Evolutionary conservation across 2,888 invertebrate species (phyloP).

Genomic region (Salticus scenicus): DNA sequence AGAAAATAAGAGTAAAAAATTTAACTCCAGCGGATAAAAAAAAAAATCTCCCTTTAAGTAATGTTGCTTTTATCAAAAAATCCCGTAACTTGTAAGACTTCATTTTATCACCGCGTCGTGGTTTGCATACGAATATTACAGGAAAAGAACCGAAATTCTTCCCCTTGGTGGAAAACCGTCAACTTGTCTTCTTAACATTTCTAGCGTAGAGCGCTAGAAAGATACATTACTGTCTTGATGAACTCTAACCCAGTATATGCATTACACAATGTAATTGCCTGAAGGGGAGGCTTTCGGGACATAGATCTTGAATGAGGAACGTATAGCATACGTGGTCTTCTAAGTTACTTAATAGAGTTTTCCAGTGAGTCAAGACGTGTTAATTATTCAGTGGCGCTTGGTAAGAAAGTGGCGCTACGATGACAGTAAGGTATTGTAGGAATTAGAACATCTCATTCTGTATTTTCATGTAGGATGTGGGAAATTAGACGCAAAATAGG

Average conservation of each 20-base stretch:
- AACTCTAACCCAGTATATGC: slow-evolving; percentile 58
- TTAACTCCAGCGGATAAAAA: not conserved
- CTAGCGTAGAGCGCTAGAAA: slow-evolving; percentile 42
- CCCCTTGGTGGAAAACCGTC: slow-evolving; percentile 53
- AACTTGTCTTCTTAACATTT: slow-evolving; percentile 63
- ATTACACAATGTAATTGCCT: slow-evolving; percentile 63
- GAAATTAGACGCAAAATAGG: slow-evolving; percentile 33
- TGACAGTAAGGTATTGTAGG: slow-evolving; percentile 59
- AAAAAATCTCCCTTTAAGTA: slow-evolving; percentile 40
- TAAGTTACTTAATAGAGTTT: slow-evolving; percentile 58
- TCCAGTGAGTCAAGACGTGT: slow-evolving; percentile 56
- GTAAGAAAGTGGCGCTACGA: slow-evolving; percentile 15
- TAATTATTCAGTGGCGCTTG: slow-evolving; percentile 64
- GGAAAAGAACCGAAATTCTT: slow-evolving; percentile 33
- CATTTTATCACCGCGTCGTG: slow-evolving; percentile 64
- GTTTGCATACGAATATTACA: slow-evolving; percentile 63
- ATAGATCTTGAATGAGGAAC: slow-evolving; percentile 29
- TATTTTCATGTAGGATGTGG: slow-evolving; percentile 29
- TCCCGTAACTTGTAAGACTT: slow-evolving; percentile 66
- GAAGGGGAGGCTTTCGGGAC: slow-evolving; percentile 49
- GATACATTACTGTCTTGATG: slow-evolving; percentile 67
- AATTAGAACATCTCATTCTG: slow-evolving; percentile 50
- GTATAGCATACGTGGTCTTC: slow-evolving; percentile 32
- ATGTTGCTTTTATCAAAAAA: slow-evolving; percentile 52
- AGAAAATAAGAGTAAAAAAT: not conserved